A percentile compares a stretch with the other conserved stretches of the same genome.
These are phyloP conservation scores for Suillia variegata DNA, from an alignment of 2,888 invertebrate species.

Conservation along the genomic window DNA sequence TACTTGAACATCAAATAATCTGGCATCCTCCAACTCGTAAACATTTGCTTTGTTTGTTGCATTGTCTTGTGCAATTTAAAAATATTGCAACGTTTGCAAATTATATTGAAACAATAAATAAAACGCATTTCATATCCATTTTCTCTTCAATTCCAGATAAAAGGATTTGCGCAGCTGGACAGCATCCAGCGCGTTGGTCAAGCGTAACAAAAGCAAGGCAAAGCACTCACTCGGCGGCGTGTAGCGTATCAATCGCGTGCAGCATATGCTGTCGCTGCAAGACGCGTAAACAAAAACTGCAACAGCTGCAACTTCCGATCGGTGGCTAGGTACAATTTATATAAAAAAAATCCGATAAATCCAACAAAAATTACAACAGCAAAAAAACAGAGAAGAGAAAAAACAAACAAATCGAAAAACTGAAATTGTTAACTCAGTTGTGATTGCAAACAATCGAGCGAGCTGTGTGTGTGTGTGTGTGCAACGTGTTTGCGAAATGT, in stretches of 20 bases:
- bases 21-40: too few species aligned
- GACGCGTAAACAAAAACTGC: background rate
- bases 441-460: slow-evolving; percentile 21
- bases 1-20: too few species aligned
- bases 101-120: too few species aligned
- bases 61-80: too few species aligned
- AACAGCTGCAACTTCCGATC: background rate
- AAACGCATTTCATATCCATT: too few species aligned
- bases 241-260: background rate
- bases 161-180: too few species aligned
- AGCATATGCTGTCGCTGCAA: background rate
- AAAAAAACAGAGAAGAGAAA: slow-evolving; percentile 8
- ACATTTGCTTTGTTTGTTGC: too few species aligned
- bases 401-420: slow-evolving; percentile 7
- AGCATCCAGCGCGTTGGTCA: background rate
- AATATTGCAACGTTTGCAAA: too few species aligned
- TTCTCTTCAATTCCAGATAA: too few species aligned
- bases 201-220: background rate
- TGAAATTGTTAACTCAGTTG: slow-evolving; percentile 20
- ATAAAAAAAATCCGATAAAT: slow-evolving; percentile 23
- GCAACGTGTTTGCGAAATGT: slow-evolving; percentile 20
- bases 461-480: too few species aligned
- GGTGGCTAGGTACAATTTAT: too few species aligned
- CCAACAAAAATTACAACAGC: slow-evolving; percentile 12
- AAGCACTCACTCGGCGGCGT: background rate